Evolutionary conservation across 2,888 invertebrate species (phyloP).

Genomic region (Chelonus formosanus): DNA sequence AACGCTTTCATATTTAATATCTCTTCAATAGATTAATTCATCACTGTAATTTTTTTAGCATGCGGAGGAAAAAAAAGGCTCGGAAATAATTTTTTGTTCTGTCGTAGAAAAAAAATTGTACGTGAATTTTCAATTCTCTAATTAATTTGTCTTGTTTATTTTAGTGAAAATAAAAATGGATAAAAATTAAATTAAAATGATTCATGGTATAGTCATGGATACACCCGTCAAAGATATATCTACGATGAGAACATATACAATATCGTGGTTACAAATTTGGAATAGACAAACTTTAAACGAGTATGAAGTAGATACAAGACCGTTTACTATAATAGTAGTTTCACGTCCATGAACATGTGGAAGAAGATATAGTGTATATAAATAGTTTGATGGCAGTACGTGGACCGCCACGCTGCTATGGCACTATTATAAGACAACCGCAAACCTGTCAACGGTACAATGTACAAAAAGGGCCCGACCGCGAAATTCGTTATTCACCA

Average conservation of each 20-base stretch:
- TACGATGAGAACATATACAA: too few relatives aligned
- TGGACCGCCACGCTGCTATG: conserved; percentile 41
- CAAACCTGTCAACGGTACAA: conserved; percentile 60
- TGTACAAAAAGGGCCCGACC: conserved; percentile 45
- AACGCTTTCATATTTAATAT: too few relatives aligned
- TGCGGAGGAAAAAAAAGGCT: too few relatives aligned
- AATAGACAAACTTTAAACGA: conserved; percentile 38
- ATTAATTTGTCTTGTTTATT: too few relatives aligned
- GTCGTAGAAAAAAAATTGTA: too few relatives aligned
- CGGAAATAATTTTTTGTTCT: too few relatives aligned
- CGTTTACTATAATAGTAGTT: conserved; percentile 31
- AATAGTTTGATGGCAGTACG: conserved; percentile 43
- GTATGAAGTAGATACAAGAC: conserved; percentile 15
- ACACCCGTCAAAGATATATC: neutral
- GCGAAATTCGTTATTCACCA: conserved; percentile 48
- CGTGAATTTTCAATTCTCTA: too few relatives aligned
- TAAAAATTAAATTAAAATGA: neutral
- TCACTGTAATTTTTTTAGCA: too few relatives aligned
- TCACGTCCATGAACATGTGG: conserved; percentile 35
- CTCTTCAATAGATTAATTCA: too few relatives aligned
- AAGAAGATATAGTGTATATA: conserved; percentile 31
- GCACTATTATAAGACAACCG: conserved; percentile 62
- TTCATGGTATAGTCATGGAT: neutral
- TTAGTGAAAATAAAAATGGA: neutral
- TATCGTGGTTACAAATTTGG: conserved; percentile 23